Conservation (phyloP, 2,113 vertebrate species). For the Cochlearius cochlearius region DNA sequence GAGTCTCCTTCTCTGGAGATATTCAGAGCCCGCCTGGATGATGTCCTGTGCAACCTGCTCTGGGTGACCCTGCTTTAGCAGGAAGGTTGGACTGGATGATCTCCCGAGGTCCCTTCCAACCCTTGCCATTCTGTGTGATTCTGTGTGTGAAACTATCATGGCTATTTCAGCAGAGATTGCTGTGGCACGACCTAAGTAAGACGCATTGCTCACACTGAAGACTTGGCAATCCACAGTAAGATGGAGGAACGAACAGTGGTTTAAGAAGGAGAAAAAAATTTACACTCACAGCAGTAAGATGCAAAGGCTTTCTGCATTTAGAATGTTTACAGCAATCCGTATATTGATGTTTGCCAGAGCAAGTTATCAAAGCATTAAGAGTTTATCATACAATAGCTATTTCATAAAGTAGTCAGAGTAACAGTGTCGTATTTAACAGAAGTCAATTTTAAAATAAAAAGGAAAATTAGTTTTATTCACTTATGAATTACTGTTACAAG, state of each 20-base stretch:
- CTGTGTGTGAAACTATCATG: too few relatives aligned
- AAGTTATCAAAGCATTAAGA: neutral
- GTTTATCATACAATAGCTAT: neutral
- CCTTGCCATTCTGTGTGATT: too few relatives aligned
- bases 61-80: too few relatives aligned
- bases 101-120: too few relatives aligned
- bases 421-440: neutral
- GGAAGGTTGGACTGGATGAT: too few relatives aligned
- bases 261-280: neutral
- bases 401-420: neutral
- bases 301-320: neutral
- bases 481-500: constrained; percentile 14
- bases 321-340: neutral
- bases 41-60: too few relatives aligned
- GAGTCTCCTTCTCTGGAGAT: too few relatives aligned
- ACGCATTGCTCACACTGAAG: neutral
- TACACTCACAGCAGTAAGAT: neutral
- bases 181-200: neutral
- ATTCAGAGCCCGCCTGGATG: too few relatives aligned
- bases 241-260: neutral
- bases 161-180: neutral
- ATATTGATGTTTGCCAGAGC: neutral
- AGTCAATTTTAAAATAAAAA: constrained; percentile 40
- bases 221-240: neutral
- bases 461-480: constrained; percentile 34